These are phyloP conservation scores for Rissa tridactyla DNA, from an alignment of 2,113 vertebrate species.

Conservation along the genomic window DNA sequence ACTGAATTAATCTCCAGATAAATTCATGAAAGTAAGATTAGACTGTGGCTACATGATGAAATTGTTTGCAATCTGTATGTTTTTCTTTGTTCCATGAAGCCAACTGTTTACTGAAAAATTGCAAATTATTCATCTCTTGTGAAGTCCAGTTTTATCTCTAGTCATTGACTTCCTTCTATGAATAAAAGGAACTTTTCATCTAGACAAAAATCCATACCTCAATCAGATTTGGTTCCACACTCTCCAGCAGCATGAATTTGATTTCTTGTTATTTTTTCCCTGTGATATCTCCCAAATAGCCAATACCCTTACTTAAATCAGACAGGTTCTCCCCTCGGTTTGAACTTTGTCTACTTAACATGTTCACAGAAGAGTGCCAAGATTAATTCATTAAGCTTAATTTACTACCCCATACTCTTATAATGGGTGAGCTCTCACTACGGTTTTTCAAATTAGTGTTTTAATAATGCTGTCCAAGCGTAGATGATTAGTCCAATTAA, in stretches of 20 bases:
- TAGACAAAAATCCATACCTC: neutral
- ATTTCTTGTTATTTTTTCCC: neutral
- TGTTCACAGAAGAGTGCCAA: neutral
- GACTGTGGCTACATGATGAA: neutral
- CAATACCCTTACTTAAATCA: neutral
- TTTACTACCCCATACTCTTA: constrained; percentile 2
- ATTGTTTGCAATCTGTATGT: neutral
- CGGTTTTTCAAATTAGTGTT: constrained; percentile 9
- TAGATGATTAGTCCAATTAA: constrained; percentile 38
- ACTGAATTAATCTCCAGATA: neutral
- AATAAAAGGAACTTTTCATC: neutral
- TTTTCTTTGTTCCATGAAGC: neutral
- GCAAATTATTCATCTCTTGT: neutral
- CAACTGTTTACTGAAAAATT: neutral
- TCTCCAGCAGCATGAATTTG: neutral
- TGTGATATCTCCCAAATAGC: neutral
- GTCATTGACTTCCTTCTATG: neutral
- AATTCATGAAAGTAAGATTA: neutral
- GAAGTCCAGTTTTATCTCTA: neutral
- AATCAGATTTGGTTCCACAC: neutral
- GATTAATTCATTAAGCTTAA: constrained; percentile 52
- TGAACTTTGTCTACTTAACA: neutral
- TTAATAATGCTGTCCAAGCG: neutral
- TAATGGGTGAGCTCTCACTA: neutral
- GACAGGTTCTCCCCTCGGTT: neutral